These are phyloP conservation scores for Anoplius nigerrimus DNA, from an alignment of 2,888 invertebrate species.

Conservation along the genomic window DNA sequence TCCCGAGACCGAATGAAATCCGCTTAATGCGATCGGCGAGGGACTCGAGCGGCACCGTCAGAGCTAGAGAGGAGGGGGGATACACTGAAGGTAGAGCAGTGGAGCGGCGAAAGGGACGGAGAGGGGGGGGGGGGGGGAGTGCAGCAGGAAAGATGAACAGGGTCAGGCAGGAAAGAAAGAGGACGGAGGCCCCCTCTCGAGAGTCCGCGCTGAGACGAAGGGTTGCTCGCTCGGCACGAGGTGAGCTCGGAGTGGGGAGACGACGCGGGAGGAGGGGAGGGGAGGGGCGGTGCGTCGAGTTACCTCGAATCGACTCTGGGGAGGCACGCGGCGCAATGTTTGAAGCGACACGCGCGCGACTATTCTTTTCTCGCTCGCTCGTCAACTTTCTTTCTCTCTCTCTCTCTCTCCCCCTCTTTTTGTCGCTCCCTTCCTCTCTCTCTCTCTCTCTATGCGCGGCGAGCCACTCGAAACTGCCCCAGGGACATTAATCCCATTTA, in stretches of 20 bases:
- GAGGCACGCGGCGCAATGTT: constrained; percentile 46
- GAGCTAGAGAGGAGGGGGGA: neutral
- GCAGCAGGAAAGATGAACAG: constrained; percentile 18
- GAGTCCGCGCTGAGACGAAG: constrained; percentile 24
- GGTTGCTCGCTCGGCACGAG: constrained; percentile 16
- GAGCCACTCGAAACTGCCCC: constrained; percentile 56
- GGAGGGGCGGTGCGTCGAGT: constrained; percentile 23
- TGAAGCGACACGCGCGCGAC: constrained; percentile 48
- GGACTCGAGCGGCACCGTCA: too few relatives aligned
- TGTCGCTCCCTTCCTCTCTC: too few relatives aligned
- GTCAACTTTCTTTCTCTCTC: constrained; percentile 20
- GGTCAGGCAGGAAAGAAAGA: too few relatives aligned
- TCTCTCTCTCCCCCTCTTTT: constrained; percentile 24
- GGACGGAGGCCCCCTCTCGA: too few relatives aligned
- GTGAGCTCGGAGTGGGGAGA: constrained; percentile 1
- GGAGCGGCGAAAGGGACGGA: neutral
- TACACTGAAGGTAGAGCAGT: neutral
- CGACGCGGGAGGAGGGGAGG: constrained; percentile 11
- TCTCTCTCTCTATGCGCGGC: constrained; percentile 20
- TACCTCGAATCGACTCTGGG: constrained; percentile 42
- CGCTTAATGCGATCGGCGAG: constrained; percentile 50
- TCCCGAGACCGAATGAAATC: constrained; percentile 51
- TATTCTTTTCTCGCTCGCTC: constrained; percentile 18
- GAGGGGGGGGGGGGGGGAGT: neutral
- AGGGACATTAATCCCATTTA: constrained; percentile 64